Conservation (phyloP, 2,888 invertebrate genomes). For the Theretra japonica region DNA sequence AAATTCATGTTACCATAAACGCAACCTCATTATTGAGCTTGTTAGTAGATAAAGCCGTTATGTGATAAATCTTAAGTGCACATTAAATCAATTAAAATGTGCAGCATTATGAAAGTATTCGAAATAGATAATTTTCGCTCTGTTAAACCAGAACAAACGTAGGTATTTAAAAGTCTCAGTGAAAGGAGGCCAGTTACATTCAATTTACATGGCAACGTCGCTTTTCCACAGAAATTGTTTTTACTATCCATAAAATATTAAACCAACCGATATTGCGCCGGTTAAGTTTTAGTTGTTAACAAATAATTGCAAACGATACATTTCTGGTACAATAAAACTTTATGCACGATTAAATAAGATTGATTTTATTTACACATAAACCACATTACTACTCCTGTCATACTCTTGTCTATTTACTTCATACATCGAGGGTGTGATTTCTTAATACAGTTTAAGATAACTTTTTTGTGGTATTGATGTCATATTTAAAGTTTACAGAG, state of each 20-base stretch:
- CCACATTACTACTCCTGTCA: too few relatives aligned
- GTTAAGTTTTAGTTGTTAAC: not conserved
- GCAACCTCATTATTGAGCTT: not conserved
- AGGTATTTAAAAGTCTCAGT: conserved; percentile 37
- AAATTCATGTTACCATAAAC: not conserved
- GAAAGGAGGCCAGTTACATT: conserved; percentile 51
- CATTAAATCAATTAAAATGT: conserved; percentile 40
- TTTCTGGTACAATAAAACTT: not conserved
- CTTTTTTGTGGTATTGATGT: too few relatives aligned
- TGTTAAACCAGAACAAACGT: conserved; percentile 49
- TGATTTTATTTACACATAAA: too few relatives aligned
- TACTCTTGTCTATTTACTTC: too few relatives aligned
- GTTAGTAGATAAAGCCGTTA: not conserved
- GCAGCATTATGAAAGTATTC: conserved; percentile 37
- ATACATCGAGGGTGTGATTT: too few relatives aligned
- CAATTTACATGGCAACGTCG: conserved; percentile 24
- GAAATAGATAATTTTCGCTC: conserved; percentile 48
- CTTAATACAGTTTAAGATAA: too few relatives aligned
- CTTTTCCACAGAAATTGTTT: conserved; percentile 23
- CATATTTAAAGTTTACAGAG: too few relatives aligned
- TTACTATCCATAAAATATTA: conserved; percentile 11
- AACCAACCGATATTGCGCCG: not conserved
- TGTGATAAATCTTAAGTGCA: conserved; percentile 13
- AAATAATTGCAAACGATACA: not conserved
- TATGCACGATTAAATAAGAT: not conserved